Conservation (phyloP, 92 coral and sea anemone species). For the Paragorgia papillata region DNA sequence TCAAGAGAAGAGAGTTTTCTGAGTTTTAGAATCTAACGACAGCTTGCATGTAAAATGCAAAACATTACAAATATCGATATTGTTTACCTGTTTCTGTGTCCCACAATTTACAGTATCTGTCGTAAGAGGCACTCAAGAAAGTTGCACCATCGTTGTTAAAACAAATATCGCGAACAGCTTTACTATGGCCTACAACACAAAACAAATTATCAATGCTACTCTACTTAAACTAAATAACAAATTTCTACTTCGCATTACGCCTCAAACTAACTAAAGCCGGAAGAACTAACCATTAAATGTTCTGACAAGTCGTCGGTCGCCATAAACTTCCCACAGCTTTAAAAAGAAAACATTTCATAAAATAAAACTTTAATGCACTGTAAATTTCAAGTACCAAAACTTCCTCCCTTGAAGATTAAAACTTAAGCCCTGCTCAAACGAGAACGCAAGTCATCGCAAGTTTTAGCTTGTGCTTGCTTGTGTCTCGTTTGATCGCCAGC, state of each 20-base stretch:
- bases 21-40: too few species aligned
- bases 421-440: too few species aligned
- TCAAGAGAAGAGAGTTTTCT: too few species aligned
- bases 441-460: too few species aligned
- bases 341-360: background rate
- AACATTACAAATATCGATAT: background rate
- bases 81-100: conserved; percentile 93
- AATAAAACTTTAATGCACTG: background rate
- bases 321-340: conserved; percentile 98
- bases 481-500: too few species aligned
- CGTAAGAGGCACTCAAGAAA: conserved; percentile 95
- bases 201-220: background rate
- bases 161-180: conserved; percentile 93
- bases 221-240: too few species aligned
- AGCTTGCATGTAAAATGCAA: too few species aligned
- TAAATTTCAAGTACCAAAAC: too few species aligned
- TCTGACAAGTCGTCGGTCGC: conserved; percentile 86
- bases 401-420: too few species aligned
- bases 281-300: conserved; percentile 79
- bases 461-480: too few species aligned
- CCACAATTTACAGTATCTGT: conserved; percentile 98
- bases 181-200: conserved; percentile 77
- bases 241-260: background rate
- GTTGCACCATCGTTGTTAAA: conserved; percentile 88
- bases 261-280: background rate